Evolutionary conservation across 2,797 vertebrate species (phyloP).

Genomic region (Pangasius mekongensis): DNA sequence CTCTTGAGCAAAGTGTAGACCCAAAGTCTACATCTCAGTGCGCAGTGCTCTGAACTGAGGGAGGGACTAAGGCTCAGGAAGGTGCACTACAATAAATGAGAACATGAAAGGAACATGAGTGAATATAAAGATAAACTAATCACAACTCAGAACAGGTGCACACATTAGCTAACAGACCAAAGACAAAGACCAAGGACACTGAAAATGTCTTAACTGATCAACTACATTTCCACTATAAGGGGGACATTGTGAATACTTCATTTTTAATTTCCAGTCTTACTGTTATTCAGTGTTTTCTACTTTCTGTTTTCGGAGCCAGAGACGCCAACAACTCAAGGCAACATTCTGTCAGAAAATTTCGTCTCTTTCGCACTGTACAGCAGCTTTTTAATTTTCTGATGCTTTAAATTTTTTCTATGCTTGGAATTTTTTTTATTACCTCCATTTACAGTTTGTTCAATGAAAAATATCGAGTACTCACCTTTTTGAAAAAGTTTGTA

Average conservation of each 20-base stretch:
- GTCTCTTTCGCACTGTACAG: background rate
- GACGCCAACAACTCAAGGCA: background rate
- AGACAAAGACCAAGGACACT: no score
- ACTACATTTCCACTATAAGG: background rate
- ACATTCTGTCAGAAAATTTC: background rate
- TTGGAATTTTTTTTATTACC: background rate
- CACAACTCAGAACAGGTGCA: no score
- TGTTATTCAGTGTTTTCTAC: background rate
- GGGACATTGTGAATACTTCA: background rate
- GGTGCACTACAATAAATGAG: no score
- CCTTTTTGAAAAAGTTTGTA: background rate
- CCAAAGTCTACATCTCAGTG: no score
- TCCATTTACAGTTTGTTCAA: background rate
- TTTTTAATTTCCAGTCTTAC: background rate
- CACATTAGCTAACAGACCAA: no score
- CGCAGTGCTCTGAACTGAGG: no score
- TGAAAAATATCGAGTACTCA: background rate
- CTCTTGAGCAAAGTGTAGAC: no score
- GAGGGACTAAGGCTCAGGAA: no score
- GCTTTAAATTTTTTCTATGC: background rate
- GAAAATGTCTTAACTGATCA: background rate
- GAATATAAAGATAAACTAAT: no score
- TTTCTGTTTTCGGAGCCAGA: background rate
- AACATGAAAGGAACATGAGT: no score
- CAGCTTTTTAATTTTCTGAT: background rate